A percentile compares a stretch with the other conserved stretches of the same genome.
Conservation (phyloP, 2,888 invertebrate genomes). For the Synergus itoensis region DNA sequence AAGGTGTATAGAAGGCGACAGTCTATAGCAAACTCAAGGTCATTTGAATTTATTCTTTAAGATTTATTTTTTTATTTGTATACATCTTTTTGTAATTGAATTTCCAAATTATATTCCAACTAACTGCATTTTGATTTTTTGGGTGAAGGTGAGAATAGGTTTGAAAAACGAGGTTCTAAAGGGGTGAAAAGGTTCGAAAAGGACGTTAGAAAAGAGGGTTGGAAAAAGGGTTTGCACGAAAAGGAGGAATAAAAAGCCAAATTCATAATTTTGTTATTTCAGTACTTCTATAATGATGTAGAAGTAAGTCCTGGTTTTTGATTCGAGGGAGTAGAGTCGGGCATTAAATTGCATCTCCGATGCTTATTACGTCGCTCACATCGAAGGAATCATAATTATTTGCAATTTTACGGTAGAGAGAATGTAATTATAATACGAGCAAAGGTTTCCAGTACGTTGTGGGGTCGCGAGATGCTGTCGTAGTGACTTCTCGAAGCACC, state of each 20-base stretch:
- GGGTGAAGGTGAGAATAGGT: too few relatives aligned
- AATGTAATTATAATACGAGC: slow-evolving; percentile 73
- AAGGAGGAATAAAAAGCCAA: too few relatives aligned
- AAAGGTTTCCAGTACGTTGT: slow-evolving; percentile 67
- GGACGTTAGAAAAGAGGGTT: too few relatives aligned
- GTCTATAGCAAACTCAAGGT: background rate
- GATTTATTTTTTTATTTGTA: background rate
- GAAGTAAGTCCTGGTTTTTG: slow-evolving; percentile 46
- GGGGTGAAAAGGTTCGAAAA: too few relatives aligned
- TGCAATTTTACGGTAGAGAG: slow-evolving; percentile 72
- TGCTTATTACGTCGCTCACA: slow-evolving; percentile 64
- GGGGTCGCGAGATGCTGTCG: slow-evolving; percentile 67
- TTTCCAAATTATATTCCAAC: background rate
- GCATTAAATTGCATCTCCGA: slow-evolving; percentile 63
- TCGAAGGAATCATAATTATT: slow-evolving; percentile 74
- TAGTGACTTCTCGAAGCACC: slow-evolving; percentile 66
- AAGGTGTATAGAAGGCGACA: slow-evolving; percentile 46
- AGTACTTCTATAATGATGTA: background rate
- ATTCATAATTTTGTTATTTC: background rate
- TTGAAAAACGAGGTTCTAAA: too few relatives aligned
- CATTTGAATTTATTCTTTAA: background rate
- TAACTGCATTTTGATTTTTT: too few relatives aligned
- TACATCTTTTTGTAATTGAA: background rate
- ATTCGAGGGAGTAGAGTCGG: slow-evolving; percentile 48
- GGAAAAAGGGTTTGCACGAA: too few relatives aligned